Percentiles rank a stretch among this genome's conserved stretches.
phyloP scores from a whole-genome alignment of 1,140 invertebrate genomes.

The Hylaeus anthracinus region DNA sequence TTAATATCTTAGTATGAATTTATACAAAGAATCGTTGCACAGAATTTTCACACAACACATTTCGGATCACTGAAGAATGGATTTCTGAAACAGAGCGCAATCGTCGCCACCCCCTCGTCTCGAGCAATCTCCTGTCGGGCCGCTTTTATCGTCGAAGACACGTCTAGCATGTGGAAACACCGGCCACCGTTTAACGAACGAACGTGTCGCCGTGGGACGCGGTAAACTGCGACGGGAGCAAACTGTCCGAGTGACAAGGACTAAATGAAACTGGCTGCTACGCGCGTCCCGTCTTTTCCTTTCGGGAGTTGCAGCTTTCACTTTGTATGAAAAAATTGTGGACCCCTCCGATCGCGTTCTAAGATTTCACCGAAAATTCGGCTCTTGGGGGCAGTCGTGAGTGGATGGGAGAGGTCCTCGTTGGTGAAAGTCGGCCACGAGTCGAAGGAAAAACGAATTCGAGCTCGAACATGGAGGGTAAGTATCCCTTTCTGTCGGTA shows the following conservation, averaged over 20 bases:
- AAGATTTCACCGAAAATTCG: conserved; percentile 40
- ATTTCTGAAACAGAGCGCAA: background rate
- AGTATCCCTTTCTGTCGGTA: background rate
- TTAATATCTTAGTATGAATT: too few species aligned
- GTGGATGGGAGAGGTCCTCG: conserved; percentile 1
- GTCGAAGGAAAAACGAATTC: background rate
- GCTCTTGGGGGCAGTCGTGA: background rate
- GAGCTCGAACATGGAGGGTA: background rate
- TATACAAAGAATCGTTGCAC: too few species aligned
- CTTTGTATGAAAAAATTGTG: conserved; percentile 54
- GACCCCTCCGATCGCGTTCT: background rate
- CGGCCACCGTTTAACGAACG: conserved; percentile 15
- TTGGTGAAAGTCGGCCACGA: conserved; percentile 16
- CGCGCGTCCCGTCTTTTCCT: background rate
- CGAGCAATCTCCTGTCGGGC: background rate
- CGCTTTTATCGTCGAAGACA: conserved; percentile 1
- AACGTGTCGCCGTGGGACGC: background rate
- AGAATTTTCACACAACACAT: too few species aligned
- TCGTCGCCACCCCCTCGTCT: background rate
- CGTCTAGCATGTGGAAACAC: background rate
- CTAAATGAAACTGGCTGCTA: conserved; percentile 23
- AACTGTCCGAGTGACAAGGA: conserved; percentile 8
- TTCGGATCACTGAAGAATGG: too few species aligned
- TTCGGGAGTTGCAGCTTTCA: conserved; percentile 47
- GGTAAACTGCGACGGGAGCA: conserved; percentile 8